Evolutionary conservation across 2,888 invertebrate genomes (phyloP).

Genomic region (Baccha elongata): DNA sequence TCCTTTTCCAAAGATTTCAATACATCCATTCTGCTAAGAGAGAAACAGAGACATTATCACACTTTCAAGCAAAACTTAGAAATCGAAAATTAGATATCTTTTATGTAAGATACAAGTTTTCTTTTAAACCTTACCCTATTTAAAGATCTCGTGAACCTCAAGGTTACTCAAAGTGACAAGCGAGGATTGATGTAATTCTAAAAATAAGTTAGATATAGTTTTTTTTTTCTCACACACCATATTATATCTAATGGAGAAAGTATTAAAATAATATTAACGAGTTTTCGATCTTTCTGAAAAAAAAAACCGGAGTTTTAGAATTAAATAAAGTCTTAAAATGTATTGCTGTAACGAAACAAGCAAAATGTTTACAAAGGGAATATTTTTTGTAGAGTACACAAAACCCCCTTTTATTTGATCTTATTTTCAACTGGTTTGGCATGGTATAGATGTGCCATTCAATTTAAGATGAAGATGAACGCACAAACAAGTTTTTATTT

Average conservation of each 20-base stretch:
- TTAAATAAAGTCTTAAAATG: not conserved
- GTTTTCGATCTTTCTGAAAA: not conserved
- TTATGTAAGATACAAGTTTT: too few species aligned
- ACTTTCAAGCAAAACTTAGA: too few species aligned
- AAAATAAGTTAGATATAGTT: too few species aligned
- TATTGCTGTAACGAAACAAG: not conserved
- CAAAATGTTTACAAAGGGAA: not conserved
- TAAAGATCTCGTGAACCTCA: too few species aligned
- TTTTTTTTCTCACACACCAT: not conserved
- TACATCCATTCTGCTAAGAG: too few species aligned
- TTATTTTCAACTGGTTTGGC: not conserved
- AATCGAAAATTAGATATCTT: too few species aligned
- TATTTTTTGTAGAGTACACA: not conserved
- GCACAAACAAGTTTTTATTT: not conserved
- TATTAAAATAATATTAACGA: not conserved
- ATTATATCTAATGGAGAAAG: too few species aligned
- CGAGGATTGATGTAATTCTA: too few species aligned
- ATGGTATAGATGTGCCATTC: not conserved
- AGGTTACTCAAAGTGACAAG: too few species aligned
- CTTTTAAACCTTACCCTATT: too few species aligned
- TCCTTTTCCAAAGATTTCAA: too few species aligned
- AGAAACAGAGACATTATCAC: too few species aligned
- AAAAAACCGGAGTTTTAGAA: not conserved
- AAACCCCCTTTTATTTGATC: not conserved
- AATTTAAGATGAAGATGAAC: not conserved